Percentiles rank a stretch among this genome's conserved stretches.
phyloP scores from a whole-genome alignment of 92 coral and sea anemone species.

The Phenganax marumi region DNA sequence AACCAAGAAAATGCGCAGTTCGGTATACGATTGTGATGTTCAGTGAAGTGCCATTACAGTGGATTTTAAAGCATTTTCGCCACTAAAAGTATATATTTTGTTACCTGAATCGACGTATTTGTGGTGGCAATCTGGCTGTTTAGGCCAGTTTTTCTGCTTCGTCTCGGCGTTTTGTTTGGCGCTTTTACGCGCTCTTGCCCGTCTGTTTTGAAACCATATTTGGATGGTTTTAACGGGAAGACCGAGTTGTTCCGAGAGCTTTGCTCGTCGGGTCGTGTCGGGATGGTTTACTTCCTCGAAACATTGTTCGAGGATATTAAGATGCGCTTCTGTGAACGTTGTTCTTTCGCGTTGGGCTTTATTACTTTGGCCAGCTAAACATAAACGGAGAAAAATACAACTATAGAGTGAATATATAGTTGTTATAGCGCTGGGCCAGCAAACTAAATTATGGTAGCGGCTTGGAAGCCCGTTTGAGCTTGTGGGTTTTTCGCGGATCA shows the following conservation, averaged over 20 bases:
- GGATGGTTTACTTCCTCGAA: slow-evolving; percentile 28
- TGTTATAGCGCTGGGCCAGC: no score
- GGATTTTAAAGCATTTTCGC: no score
- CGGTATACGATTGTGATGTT: no score
- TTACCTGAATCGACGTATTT: no score
- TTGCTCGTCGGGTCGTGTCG: slow-evolving; percentile 21
- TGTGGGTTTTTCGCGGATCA: no score
- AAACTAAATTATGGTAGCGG: no score
- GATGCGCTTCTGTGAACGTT: slow-evolving; percentile 23
- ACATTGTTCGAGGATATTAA: slow-evolving; percentile 24
- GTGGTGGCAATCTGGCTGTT: not conserved
- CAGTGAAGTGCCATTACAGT: no score
- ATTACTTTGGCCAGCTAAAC: not conserved
- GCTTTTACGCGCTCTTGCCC: not conserved
- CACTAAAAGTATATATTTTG: no score
- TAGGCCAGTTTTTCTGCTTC: not conserved
- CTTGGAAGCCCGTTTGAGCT: no score
- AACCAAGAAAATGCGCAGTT: no score
- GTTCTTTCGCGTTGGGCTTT: slow-evolving; percentile 39
- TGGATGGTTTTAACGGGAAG: slow-evolving; percentile 33
- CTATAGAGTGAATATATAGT: no score
- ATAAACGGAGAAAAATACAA: no score
- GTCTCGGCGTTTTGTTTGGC: not conserved
- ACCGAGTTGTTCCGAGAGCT: slow-evolving; percentile 25
- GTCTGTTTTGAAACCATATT: slow-evolving; percentile 42